Evolutionary conservation across 2,888 invertebrate species (phyloP).

Genomic region (Hypsopygia costalis): DNA sequence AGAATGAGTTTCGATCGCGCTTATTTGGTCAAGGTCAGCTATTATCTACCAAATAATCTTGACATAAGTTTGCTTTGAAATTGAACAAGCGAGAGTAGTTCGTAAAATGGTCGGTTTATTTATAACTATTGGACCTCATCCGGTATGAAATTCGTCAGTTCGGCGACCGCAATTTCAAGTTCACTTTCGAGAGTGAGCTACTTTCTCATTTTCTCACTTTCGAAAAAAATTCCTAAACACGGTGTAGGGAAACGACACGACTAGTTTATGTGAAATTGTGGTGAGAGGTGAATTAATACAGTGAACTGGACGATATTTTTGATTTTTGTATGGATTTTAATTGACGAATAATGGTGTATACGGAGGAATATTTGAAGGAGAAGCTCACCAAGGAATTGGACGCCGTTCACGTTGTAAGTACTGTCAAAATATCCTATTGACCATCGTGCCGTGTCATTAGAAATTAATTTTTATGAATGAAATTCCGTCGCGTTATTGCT

Average conservation of each 20-base stretch:
- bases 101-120: conserved; percentile 31
- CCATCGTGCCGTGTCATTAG: conserved; percentile 47
- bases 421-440: conserved; percentile 60
- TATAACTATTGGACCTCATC: conserved; percentile 32
- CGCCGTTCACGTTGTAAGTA: conserved; percentile 86
- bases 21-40: conserved; percentile 37
- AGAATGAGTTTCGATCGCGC: background rate
- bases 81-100: conserved; percentile 16
- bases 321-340: conserved; percentile 48
- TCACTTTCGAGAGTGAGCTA: conserved; percentile 56
- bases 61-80: conserved; percentile 12
- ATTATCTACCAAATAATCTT: conserved; percentile 30
- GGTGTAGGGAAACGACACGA: conserved; percentile 27
- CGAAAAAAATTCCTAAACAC: conserved; percentile 46
- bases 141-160: conserved; percentile 62
- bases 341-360: conserved; percentile 82
- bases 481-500: conserved; percentile 24
- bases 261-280: conserved; percentile 30
- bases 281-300: conserved; percentile 46
- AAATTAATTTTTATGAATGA: conserved; percentile 38
- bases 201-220: conserved; percentile 67
- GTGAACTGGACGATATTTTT: conserved; percentile 27
- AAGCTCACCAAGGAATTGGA: conserved; percentile 84
- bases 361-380: conserved; percentile 83
- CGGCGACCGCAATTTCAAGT: conserved; percentile 57